Evolutionary conservation across 2,113 vertebrate species (phyloP), one percentile per base, ranked within the genome.

Genomic region (Malurus elegans): DNA sequence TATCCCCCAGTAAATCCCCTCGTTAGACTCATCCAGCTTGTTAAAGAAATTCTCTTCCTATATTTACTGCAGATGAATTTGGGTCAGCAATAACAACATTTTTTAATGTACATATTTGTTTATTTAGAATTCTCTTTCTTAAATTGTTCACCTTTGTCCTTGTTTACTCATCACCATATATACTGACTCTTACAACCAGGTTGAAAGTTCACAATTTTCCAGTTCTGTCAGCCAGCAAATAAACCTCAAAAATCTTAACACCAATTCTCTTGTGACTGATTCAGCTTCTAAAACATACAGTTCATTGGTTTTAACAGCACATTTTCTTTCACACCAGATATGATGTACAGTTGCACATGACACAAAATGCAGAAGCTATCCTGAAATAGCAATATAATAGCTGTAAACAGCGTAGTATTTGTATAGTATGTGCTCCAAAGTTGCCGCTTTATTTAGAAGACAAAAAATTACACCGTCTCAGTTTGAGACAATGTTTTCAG

Each of bases 301-400:
- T 86, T 86, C 90, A 92, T 34, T 95, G 92, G 44, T 47, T 93
- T 83, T 78, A 88, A 70, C 73, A 87, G 10, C 38, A 70, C 44
- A 60, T 94, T 94, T 90, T 76, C 51, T 73, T 92, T 96, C 85
- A 90, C 88, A 93, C 56, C 62, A 88, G 86, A 36, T 90, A 93
- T 8, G 18, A 58, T 61, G 24, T 61, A 36, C 38, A 36, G 45
- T 73, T 92, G 71, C 64, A 88, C n/a, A 50, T 54, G 47, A 75
- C 47, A 66, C 13, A 69, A 80, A 76, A 94, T 34, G 50, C 56
- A 62, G 53, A 93, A 60, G 34, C 32, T 66, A 62, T 76, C 74
- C 72, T 83, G 44, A 90, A 90, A 78, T 34, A 73, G 13, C 15
- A 88, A 58, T 64, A 38, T 42, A 85, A 31, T 20, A 62, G 28